A percentile compares a stretch with the other conserved stretches of the same genome.
phyloP scores from a whole-genome alignment of 2,113 vertebrate species.

The Piaya cayana region DNA sequence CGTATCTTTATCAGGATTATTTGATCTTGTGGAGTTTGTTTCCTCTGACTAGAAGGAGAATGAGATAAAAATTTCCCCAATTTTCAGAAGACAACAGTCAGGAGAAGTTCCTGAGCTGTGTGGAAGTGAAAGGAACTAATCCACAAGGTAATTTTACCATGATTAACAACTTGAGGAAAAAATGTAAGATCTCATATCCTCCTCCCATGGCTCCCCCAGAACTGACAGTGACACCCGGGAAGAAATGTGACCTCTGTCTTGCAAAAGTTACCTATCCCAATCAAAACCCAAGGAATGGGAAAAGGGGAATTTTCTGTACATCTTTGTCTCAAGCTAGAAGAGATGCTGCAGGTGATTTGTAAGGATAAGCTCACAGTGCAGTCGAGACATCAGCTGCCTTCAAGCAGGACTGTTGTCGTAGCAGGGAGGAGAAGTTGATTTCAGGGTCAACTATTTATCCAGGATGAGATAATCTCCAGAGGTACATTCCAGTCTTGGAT shows the following conservation, averaged over 20 bases:
- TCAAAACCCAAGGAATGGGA: not conserved
- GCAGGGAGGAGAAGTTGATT: not conserved
- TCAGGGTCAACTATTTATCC: not conserved
- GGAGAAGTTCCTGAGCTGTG: not conserved
- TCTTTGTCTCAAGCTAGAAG: not conserved
- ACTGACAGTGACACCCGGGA: not conserved
- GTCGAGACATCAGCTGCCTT: not conserved
- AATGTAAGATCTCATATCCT: not conserved
- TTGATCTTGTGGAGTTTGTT: not conserved
- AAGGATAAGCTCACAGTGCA: not conserved
- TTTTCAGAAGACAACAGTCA: not conserved
- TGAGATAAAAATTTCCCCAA: not conserved
- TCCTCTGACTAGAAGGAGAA: not conserved
- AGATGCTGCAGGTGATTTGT: not conserved
- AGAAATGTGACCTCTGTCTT: not conserved
- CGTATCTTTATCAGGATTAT: not conserved
- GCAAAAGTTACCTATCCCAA: fast-evolving
- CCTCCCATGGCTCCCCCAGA: not conserved
- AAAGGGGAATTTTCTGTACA: not conserved
- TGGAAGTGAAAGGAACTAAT: not conserved
- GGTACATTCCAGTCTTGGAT: not conserved
- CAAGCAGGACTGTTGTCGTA: fast-evolving
- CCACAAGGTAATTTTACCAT: not conserved
- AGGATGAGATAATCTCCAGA: not conserved
- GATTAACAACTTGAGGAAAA: not conserved